These are phyloP conservation scores for Xyrichtys novacula DNA, from an alignment of 2,797 vertebrate species.

Conservation along the genomic window DNA sequence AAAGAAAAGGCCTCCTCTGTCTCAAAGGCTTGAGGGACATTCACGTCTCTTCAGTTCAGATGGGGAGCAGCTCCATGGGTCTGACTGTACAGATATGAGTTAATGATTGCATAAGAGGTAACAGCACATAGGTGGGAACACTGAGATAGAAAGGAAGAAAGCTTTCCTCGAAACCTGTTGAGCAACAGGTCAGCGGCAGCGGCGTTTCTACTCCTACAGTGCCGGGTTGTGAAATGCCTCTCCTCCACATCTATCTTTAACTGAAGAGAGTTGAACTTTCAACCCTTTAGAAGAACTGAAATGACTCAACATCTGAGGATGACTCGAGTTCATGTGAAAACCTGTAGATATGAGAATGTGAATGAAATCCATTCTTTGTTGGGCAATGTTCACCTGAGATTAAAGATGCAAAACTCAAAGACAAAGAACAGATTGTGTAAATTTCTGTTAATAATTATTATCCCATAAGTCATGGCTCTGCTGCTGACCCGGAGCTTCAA, in stretches of 20 bases:
- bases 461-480: no score
- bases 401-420: no score
- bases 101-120: slow-evolving; percentile 54
- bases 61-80: not conserved
- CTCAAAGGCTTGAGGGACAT: not conserved
- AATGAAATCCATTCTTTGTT: not conserved
- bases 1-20: slow-evolving; percentile 1
- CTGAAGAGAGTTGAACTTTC: slow-evolving; percentile 33
- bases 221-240: slow-evolving; percentile 36
- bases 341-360: not conserved
- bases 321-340: not conserved
- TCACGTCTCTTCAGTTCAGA: not conserved
- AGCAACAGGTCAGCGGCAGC: slow-evolving; percentile 28
- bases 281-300: not conserved
- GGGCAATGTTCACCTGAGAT: no score
- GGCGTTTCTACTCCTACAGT: slow-evolving; percentile 7
- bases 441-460: no score
- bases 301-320: not conserved
- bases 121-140: slow-evolving; percentile 29
- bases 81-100: slow-evolving; percentile 10
- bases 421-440: no score
- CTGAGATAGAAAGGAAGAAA: slow-evolving; percentile 3
- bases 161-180: slow-evolving; percentile 28
- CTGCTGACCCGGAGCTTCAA: no score
- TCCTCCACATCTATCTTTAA: slow-evolving; percentile 52